phyloP scores from a whole-genome alignment of 2,797 vertebrate species.

The Liasis olivaceus region DNA sequence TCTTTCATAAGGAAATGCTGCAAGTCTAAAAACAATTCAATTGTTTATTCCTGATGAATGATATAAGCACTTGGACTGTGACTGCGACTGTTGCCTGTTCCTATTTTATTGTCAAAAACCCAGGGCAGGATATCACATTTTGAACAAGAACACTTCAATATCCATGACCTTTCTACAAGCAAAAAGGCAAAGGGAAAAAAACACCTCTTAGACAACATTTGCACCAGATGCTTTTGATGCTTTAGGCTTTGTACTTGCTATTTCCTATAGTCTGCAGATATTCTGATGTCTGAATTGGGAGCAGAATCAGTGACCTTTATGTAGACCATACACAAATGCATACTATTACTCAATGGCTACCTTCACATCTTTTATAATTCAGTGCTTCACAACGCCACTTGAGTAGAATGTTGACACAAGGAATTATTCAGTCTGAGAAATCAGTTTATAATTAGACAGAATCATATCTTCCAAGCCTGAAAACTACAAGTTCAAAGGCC shows the following conservation, averaged over 20 bases:
- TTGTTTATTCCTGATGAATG: conserved; percentile 70
- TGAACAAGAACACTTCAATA: conserved; percentile 47
- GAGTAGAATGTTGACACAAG: conserved; percentile 36
- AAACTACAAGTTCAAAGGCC: conserved; percentile 47
- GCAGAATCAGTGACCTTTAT: not conserved
- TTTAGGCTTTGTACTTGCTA: conserved; percentile 17
- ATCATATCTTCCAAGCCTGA: conserved; percentile 59
- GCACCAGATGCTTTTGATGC: conserved; percentile 53
- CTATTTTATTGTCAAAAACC: conserved; percentile 30
- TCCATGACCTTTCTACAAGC: conserved; percentile 26
- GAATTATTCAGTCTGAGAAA: conserved; percentile 53
- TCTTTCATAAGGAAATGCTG: conserved; percentile 69
- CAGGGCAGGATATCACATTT: conserved; percentile 1
- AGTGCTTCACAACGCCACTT: conserved; percentile 28
- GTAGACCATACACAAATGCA: not conserved
- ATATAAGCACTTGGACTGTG: conserved; percentile 48
- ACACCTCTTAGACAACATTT: conserved; percentile 25
- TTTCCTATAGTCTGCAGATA: conserved; percentile 62
- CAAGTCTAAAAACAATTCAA: conserved; percentile 69
- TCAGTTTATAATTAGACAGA: conserved; percentile 63
- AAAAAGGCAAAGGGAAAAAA: conserved; percentile 63
- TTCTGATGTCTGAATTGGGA: conserved; percentile 13
- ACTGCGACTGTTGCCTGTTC: conserved; percentile 62
- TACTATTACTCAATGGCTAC: conserved; percentile 19
- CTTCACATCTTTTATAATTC: not conserved